Base-by-base conservation (phyloP, 23 tunicate genomes). In the Phallusia fumigata region DNA sequence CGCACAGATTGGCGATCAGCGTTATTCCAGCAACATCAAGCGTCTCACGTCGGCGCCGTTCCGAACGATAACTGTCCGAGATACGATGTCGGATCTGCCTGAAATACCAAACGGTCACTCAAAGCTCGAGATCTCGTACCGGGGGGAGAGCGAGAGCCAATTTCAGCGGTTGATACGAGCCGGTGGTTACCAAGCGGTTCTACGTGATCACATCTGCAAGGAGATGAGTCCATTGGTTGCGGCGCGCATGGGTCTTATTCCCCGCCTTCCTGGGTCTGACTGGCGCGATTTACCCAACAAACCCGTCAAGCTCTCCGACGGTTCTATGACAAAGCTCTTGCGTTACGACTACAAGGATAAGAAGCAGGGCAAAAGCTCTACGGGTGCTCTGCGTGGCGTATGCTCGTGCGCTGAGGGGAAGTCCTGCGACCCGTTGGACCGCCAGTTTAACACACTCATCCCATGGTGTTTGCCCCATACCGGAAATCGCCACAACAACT, bases 381-480 rank as follows among this genome's bases (percentile, higher is more conserved):
- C 85, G 18, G 97, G 97, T n/a, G 85, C 97, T 2, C 51, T 82
- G 36, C 82, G 97, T 22, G 97, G 97, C 22, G 97, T 88, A 19
- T 94, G 93, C 74, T 36, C 82, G 0, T 89, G 94, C 53, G 98
- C 90, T 16, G 83, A 81, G 15, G 88, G 94, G 16, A 50, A 72
- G 64, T 33, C 82, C 3, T 94, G 98, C 36, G 98, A 89, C 85
- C 88, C 91, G 24, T 74, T 80, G 80, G 98, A 94, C 50, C 85
- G 94, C 0, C 93, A 89, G 80, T 94, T 89, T 73, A 86, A 89
- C 79, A 93, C 97, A 0, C 79, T 94, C 0, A 85, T 94, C 28
- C 94, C 98, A 2, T 89, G 94, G 94, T 94, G 94, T 52, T 75
- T 89, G 28, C 98, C 98, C 11, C 93, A 94, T 74, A 89, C 98